These are phyloP conservation scores for Rhynchotus rufescens DNA, from an alignment of 2,797 vertebrate genomes.

Conservation along the genomic window DNA sequence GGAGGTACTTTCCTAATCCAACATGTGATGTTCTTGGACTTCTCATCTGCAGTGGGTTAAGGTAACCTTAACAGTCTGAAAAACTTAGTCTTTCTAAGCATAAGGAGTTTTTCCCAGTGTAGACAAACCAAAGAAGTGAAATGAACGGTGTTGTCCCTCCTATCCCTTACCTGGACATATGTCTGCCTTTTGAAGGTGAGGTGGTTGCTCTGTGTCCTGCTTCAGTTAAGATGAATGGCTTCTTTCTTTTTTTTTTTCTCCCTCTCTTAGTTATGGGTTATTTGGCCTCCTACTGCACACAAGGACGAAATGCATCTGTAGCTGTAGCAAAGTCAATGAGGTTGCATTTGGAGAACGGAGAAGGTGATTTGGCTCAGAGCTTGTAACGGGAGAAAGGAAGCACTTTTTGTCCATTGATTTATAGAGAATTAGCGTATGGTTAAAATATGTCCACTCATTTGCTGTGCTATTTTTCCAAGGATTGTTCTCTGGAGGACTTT, in stretches of 20 bases:
- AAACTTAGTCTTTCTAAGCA: neutral
- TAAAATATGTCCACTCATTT: neutral
- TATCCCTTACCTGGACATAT: neutral
- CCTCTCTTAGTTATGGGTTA: neutral
- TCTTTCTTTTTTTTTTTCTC: neutral
- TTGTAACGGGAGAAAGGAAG: conserved; percentile 35
- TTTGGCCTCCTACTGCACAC: neutral
- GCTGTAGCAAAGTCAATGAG: neutral
- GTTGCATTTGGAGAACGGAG: neutral
- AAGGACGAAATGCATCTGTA: neutral
- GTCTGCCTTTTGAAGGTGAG: neutral
- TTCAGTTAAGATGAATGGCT: neutral
- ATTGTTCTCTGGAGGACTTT: neutral
- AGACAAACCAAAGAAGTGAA: neutral
- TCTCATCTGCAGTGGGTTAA: neutral
- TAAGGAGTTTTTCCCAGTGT: neutral
- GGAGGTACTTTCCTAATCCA: neutral
- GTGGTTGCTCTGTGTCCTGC: neutral
- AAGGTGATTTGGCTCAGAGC: neutral
- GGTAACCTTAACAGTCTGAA: neutral
- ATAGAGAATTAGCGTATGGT: neutral
- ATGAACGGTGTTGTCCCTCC: neutral
- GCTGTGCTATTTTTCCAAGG: neutral
- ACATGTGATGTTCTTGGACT: neutral
- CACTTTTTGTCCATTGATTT: conserved; percentile 8